Base-by-base conservation (phyloP, 2,888 invertebrate genomes). In the Parnassius glacialis region DNA sequence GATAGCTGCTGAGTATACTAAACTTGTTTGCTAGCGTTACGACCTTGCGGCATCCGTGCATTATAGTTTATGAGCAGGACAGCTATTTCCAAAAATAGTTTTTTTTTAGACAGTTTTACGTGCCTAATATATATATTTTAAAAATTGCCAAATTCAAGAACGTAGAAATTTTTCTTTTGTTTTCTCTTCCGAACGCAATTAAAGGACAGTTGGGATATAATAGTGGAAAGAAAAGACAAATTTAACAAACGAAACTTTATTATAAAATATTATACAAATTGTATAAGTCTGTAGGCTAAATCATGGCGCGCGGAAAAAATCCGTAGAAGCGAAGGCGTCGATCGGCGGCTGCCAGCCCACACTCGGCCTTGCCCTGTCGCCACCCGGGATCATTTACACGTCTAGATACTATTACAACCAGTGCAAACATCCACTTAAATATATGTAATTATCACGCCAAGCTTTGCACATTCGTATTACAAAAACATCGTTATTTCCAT, bases 351-450 rank as follows among this genome's bases (percentile, higher is more conserved):
- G 77, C 75, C 80, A 78, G 77, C 83, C 83, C 80, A 81, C 87
- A 80, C 70, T 68, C 80, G 85, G 80, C 85, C 88, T 90, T 87
- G 84, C 81, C 65, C 73, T 70, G 78, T 76, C 78, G 76, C 73
- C 77, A 77, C 75, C 78, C 75, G 73, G 84, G 85, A 88, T 87
- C 84, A 75, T 79, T 87, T 88, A 85, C 87, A 80, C 68, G 76
- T 73, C 80, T 79, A 83, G 84, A 85, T 86, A 83, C 75, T 76
- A 83, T 86, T 86, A 85, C 75, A 68, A 60, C 64, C 52, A 57
- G 58, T 60, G 59, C 53, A 62, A 10, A n/a, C 43, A 43, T 53
- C 25, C n/a, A 55, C 12, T 50, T n/a, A 41, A 45, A 45, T n/a
- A 57, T 50, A 10, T 55, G 34, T 34, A 54, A 50, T 51, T 55